A percentile compares a stretch with the other conserved stretches of the same genome.
These are phyloP conservation scores for Paramormyrops kingsleyae DNA, from an alignment of 2,113 vertebrate genomes.

Conservation along the genomic window DNA sequence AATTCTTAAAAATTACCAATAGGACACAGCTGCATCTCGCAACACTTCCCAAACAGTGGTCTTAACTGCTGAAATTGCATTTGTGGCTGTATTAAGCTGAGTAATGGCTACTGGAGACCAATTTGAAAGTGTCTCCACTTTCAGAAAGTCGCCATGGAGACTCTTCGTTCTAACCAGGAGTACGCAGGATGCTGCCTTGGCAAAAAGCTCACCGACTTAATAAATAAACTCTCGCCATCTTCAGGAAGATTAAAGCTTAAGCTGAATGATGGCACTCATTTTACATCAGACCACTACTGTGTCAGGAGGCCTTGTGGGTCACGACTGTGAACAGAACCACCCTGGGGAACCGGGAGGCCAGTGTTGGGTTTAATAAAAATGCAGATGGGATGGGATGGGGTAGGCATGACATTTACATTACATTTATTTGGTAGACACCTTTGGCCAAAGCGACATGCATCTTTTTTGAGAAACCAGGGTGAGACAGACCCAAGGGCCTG, in stretches of 20 bases:
- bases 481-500: neutral
- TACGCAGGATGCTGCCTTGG: neutral
- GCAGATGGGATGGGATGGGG: neutral
- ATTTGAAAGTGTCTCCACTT: neutral
- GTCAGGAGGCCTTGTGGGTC: neutral
- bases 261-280: neutral
- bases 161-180: neutral
- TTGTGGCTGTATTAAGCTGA: neutral
- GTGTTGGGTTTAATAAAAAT: neutral
- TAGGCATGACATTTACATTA: neutral
- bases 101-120: neutral
- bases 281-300: neutral
- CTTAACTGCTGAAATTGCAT: conserved; percentile 1
- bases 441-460: neutral
- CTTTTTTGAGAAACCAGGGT: neutral
- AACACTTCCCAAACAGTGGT: neutral
- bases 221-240: neutral
- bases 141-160: neutral
- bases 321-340: neutral
- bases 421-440: neutral
- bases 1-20: neutral
- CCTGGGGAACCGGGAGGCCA: neutral
- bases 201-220: neutral
- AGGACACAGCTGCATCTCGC: neutral
- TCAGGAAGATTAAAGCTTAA: neutral